phyloP scores from a whole-genome alignment of 2,797 vertebrate genomes.

The Atherinosoma microstoma region DNA sequence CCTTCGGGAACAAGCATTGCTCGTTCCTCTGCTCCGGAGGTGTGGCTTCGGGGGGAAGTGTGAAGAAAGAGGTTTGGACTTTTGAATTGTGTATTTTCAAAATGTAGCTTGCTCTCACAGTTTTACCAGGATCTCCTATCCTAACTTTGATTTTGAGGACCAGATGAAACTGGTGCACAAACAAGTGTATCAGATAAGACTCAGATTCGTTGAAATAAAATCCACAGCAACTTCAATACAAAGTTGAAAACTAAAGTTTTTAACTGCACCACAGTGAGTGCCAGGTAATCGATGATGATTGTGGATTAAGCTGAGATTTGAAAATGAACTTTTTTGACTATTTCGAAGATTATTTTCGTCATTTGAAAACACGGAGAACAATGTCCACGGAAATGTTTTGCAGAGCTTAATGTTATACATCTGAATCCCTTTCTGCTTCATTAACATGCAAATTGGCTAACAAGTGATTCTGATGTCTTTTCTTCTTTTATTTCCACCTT shows the following conservation, averaged over 20 bases:
- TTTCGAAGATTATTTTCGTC: not conserved
- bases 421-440: constrained; percentile 16
- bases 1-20: too few species aligned
- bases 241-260: not conserved
- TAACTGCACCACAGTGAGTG: not conserved
- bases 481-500: constrained; percentile 41
- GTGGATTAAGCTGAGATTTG: not conserved
- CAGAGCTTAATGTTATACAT: constrained; percentile 12
- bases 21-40: too few species aligned
- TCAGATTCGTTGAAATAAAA: not conserved
- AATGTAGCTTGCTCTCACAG: not conserved
- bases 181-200: not conserved
- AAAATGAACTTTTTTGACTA: not conserved
- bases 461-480: constrained; percentile 40
- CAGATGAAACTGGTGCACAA: not conserved
- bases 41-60: too few species aligned
- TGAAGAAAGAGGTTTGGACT: too few species aligned
- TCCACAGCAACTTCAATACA: not conserved
- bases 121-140: not conserved
- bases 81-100: too few species aligned
- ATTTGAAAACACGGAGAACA: not conserved
- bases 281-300: not conserved
- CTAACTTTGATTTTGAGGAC: not conserved
- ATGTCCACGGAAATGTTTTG: not conserved
- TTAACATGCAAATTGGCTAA: constrained; percentile 35